Base-by-base conservation (phyloP, 2,113 vertebrate species). In the Pedionomus torquatus region DNA sequence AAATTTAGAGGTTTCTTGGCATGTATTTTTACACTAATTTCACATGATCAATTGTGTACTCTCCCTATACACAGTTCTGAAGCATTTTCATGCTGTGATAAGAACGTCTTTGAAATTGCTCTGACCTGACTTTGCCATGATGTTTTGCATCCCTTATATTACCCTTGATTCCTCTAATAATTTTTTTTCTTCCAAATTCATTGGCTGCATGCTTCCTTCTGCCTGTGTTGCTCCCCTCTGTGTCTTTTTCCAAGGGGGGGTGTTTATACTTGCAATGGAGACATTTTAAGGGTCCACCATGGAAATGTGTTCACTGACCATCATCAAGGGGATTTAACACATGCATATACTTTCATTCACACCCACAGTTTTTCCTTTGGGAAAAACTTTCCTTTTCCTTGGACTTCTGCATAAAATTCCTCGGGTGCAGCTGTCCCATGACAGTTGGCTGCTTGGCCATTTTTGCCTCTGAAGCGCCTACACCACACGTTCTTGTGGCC, bases 401-500 rank as follows among this genome's bases (percentile, higher is more conserved):
- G 61, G 26, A 69, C n/a, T 74, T 93, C 77, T 82, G 60, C 33
- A 23, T 8, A n/a, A n/a, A 60, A 71, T 75, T 64, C 33, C 46
- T 44, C 79, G 65, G 20, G 37, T 46, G 28, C 57, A 41, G 24
- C 35, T 61, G 52, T 39, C 41, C 43, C 5, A 1, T 44, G 51
- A 89, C 51, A 71, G 9, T 8, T 89, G 76, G 24, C 68, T 58
- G 28, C 49, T 55, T 5, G n/a, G 68, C 55, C 33, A 15, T 79
- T 84, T 78, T 84, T 6, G 0, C 72, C 24, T 5, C 69, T 7
- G 37, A 35, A 69, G 33, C 2, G 9, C 23, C 43, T 24, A 58
- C 37, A 30, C 60, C 30, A 5, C 0, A 2, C 0, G 0, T 9
- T 85, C 39, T 91, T 95, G 91, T 4, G 0, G 35, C 65, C 15